Evolutionary conservation across 2,797 vertebrate species (phyloP).

Genomic region (Pelobates cultripes): DNA sequence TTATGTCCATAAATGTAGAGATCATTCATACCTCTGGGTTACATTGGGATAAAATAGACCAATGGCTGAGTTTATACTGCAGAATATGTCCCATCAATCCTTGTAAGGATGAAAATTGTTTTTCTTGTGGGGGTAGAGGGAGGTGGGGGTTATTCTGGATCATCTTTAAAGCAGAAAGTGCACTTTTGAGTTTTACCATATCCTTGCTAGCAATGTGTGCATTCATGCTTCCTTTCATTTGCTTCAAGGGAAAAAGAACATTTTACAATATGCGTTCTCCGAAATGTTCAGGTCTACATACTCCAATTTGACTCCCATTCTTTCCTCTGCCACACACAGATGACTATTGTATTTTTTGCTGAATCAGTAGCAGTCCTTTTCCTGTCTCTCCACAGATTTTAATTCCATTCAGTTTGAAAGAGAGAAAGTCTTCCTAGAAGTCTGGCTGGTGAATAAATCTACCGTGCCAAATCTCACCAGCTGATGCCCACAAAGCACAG

Average conservation of each 20-base stretch:
- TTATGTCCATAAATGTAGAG: too few species aligned
- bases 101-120: too few species aligned
- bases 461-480: background rate
- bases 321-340: conserved; percentile 8
- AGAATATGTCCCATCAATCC: too few species aligned
- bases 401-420: background rate
- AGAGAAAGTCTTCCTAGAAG: background rate
- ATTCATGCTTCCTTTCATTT: background rate
- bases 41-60: too few species aligned
- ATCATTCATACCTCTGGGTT: too few species aligned
- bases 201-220: too few species aligned
- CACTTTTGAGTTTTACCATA: too few species aligned
- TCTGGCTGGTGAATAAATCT: background rate
- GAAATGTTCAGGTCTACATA: background rate
- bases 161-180: too few species aligned
- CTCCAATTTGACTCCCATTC: background rate
- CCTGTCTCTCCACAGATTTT: background rate
- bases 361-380: conserved; percentile 3
- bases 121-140: too few species aligned
- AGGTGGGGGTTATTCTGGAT: too few species aligned
- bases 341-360: conserved; percentile 17
- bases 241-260: background rate
- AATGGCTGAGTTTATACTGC: too few species aligned
- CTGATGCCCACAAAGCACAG: too few species aligned
- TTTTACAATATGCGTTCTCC: background rate